Evolutionary conservation across 2,797 vertebrate species (phyloP), one percentile per base, ranked within the genome.

Genomic region (Ceryle rudis): DNA sequence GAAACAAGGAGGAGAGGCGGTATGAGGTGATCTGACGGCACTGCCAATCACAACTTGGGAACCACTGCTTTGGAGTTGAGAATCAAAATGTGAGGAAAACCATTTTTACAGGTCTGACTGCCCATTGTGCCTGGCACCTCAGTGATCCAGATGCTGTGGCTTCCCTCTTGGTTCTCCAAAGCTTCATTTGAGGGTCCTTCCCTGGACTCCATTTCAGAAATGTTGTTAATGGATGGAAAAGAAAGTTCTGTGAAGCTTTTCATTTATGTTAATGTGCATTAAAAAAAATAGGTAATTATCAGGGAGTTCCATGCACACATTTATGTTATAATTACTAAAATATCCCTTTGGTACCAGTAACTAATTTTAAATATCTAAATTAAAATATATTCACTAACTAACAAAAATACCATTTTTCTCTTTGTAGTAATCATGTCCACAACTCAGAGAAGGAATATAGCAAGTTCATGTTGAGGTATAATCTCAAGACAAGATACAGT

Each of bases 361-460:
- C 19, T 84, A 70, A 70, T 1, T 1, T 9, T 78, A 44, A 93
- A 28, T 70, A 14, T 46, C 31, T 58, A 46, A 55, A 69, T 61
- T 31, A 66, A 84, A 79, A 80, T 2, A 10, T 71, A 41, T 28
- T 94, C 44, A 65, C 57, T 14, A 41, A 61, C 77, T 93, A 92
- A 93, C 37, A 81, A 71, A 78, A 73, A 51, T 57, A 46, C 25
- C 3, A 0, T 51, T 88, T 95, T 88, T 89, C 10, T 77, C 42
- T 90, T 87, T 87, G 12, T 77, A 97, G 96, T 93, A 92, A 95
- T 78, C 90, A 95, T 97, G 95, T 87, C 92, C 29, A 13, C 46
- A 79, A 77, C 61, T 94, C 79, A 17, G 73, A 89, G 73, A 54
- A 93, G 74, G 64, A 80, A 78, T 87, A 71, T 67, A 14, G 64